phyloP scores from a whole-genome alignment of 2,113 vertebrate species.

The Aepyceros melampus region DNA sequence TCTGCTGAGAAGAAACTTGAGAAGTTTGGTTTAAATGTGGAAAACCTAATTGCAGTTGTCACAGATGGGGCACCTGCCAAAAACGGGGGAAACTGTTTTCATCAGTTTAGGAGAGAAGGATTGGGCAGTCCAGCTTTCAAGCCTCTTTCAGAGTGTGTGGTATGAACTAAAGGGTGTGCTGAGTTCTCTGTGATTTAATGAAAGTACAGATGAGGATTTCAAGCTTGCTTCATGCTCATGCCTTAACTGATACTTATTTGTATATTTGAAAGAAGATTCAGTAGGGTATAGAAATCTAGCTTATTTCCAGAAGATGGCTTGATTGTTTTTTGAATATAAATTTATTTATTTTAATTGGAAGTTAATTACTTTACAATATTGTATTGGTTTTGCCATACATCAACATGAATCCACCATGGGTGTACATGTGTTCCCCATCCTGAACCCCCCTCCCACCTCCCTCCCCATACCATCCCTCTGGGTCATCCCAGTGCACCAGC shows the following conservation, averaged over 20 bases:
- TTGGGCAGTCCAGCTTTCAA: not conserved
- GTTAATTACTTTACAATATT: no score
- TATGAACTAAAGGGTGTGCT: not conserved
- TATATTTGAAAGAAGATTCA: not conserved
- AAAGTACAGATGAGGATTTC: not conserved
- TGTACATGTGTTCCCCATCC: no score
- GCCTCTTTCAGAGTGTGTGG: not conserved
- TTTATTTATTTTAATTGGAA: no score
- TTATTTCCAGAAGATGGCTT: not conserved
- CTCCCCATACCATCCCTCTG: no score
- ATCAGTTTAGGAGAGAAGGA: not conserved
- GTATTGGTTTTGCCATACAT: no score
- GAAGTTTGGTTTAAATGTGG: conserved; percentile 48
- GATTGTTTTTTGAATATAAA: not conserved
- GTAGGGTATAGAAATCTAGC: not conserved
- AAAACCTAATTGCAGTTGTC: conserved; percentile 42
- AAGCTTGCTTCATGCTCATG: not conserved
- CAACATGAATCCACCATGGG: no score
- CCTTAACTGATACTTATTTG: not conserved
- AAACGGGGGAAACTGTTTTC: conserved; percentile 1
- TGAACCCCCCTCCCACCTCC: no score
- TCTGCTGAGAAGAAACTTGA: conserved; percentile 65
- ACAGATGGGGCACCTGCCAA: conserved; percentile 42
- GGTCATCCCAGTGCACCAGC: no score
- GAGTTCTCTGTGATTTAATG: not conserved